A percentile compares a stretch with the other conserved stretches of the same genome.
phyloP scores from a whole-genome alignment of 2,888 invertebrate species.

The Hemaris fuciformis region DNA sequence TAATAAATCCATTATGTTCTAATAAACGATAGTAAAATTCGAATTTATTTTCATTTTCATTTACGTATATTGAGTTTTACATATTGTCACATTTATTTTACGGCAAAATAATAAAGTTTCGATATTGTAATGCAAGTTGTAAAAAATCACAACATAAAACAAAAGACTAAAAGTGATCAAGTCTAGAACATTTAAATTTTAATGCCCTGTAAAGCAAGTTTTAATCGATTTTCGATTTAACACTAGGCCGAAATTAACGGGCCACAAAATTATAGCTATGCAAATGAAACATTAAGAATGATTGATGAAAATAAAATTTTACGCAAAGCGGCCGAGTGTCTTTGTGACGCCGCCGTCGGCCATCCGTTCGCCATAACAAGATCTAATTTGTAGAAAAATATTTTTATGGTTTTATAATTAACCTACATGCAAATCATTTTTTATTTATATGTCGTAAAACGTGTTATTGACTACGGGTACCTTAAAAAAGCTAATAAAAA shows the following conservation, averaged over 20 bases:
- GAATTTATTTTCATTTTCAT: too few species aligned
- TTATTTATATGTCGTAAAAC: conserved; percentile 32
- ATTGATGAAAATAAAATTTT: conserved; percentile 1
- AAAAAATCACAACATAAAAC: too few species aligned
- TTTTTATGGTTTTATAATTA: conserved; percentile 38
- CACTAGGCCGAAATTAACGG: neutral
- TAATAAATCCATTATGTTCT: too few species aligned
- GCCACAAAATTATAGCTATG: neutral
- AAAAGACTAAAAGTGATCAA: neutral
- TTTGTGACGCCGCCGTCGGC: neutral
- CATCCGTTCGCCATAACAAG: neutral
- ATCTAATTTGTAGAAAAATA: neutral
- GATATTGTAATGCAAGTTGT: neutral
- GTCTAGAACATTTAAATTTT: neutral
- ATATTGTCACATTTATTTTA: too few species aligned
- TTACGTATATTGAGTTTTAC: too few species aligned
- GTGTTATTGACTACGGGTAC: conserved; percentile 14
- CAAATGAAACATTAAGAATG: neutral
- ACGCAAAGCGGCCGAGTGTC: neutral
- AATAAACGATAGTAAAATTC: too few species aligned
- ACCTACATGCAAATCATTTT: conserved; percentile 22
- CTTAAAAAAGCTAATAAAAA: conserved; percentile 32
- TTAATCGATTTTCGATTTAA: neutral
- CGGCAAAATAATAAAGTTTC: too few species aligned
- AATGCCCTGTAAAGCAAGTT: neutral